These are phyloP conservation scores for Crotalus horridus DNA, from an alignment of 2,113 vertebrate species.

Conservation along the genomic window DNA sequence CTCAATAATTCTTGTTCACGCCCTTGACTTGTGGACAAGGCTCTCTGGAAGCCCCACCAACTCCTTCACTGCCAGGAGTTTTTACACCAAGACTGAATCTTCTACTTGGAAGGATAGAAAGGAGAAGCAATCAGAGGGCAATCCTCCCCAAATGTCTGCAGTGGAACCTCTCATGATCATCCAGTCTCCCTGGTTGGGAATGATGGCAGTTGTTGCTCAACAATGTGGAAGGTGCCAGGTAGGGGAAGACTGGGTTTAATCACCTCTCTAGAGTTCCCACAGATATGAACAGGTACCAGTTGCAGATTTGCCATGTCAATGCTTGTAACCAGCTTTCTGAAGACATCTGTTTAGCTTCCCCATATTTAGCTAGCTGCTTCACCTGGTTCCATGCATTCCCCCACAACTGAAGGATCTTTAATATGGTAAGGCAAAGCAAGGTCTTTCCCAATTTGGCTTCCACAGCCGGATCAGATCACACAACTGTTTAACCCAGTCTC, in stretches of 20 bases:
- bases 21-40: neutral
- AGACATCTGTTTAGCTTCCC: neutral
- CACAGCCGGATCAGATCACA: neutral
- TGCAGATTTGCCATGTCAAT: neutral
- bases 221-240: neutral
- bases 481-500: too few relatives aligned
- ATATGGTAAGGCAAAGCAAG: neutral
- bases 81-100: neutral
- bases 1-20: slow-evolving; percentile 52
- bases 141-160: neutral
- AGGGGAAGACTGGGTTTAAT: neutral
- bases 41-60: neutral
- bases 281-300: neutral
- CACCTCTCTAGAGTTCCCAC: neutral
- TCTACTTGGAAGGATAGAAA: neutral
- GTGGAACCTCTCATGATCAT: neutral
- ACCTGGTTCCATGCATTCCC: neutral
- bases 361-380: neutral
- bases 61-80: neutral
- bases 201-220: neutral
- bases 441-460: neutral
- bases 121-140: neutral
- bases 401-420: neutral
- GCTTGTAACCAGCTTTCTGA: neutral
- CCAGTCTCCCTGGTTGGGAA: neutral